A percentile compares a stretch with the other conserved stretches of the same genome.
Evolutionary conservation across 2,797 vertebrate species (phyloP).

Genomic region (Coranthus polyacanthus): DNA sequence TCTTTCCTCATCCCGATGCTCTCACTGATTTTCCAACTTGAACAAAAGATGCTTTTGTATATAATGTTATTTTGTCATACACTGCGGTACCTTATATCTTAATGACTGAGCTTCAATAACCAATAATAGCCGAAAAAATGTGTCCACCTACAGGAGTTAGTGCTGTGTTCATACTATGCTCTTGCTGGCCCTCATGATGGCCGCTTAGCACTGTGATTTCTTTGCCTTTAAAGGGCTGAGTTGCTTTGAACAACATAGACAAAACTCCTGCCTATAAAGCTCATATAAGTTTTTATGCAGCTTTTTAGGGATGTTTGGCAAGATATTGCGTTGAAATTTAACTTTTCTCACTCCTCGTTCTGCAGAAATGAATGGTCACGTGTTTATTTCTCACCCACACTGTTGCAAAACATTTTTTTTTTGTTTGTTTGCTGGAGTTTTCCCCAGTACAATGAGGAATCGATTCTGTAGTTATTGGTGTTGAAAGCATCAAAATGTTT

Average conservation of each 20-base stretch:
- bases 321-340: background rate
- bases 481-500: background rate
- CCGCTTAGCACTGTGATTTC: too few species aligned
- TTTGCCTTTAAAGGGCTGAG: too few species aligned
- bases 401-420: background rate
- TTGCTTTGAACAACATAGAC: conserved; percentile 4
- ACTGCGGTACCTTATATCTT: conserved; percentile 22
- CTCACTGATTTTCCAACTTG: conserved; percentile 3
- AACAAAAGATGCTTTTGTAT: conserved; percentile 30
- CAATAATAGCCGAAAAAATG: background rate
- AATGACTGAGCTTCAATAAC: conserved; percentile 26
- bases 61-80: conserved; percentile 22
- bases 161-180: too few species aligned
- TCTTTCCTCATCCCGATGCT: background rate
- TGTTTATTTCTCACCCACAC: background rate
- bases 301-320: conserved; percentile 16
- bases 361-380: background rate
- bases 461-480: background rate
- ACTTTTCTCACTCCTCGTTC: background rate
- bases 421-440: background rate
- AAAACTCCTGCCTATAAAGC: conserved; percentile 14
- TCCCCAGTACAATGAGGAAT: background rate
- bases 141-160: conserved; percentile 10
- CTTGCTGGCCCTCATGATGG: too few species aligned
- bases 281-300: conserved; percentile 26